Evolutionary conservation across 2,797 vertebrate genomes (phyloP), one percentile per base, ranked within the genome.

Genomic region (Tragopan temminckii): DNA sequence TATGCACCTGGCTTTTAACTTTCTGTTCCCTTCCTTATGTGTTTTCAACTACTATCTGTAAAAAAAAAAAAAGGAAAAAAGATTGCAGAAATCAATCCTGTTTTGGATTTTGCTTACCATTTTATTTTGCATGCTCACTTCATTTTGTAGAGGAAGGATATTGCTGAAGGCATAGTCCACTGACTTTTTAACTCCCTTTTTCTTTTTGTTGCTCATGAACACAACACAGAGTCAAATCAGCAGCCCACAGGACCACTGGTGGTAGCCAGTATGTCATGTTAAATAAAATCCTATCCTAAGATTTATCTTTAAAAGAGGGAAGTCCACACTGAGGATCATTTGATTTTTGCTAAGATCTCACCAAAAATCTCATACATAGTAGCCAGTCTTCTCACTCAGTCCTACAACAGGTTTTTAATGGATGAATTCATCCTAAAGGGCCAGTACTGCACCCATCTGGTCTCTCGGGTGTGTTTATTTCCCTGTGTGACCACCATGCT

Each of bases 61-160:
- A 38, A 4, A 59, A 46, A 46, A 23, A 4, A 45, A 46, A 80
- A 66, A 50, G 25, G 17, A 70, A 59, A 50, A 80, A 80, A 52
- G 43, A 80, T 61, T 81, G 57, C 14, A 76, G 13, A 92, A 48
- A 48, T 72, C 64, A 77, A 24, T 76, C 74, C 88, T 88, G 84
- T 77, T 74, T 84, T 93, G 95, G 95, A 95, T 95, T 90, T 4
- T 43, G 0, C 76, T 76, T 86, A 84, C 27, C 63, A 14, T 86
- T 86, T 88, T 76, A 8, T 77, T 81, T 81, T 2, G 1, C 4
- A 18, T 90, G 67, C 9, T 85, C 25, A 38, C 12, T 46, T 50
- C 4, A 36, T 90, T 90, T 74, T 64, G 17, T 42, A 87, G 68
- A 57, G 55, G 74, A 85, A 63, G 8, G 24, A 81, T 55, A 13